These are phyloP conservation scores for Gymnogyps californianus DNA, from an alignment of 2,113 vertebrate species.

Conservation along the genomic window DNA sequence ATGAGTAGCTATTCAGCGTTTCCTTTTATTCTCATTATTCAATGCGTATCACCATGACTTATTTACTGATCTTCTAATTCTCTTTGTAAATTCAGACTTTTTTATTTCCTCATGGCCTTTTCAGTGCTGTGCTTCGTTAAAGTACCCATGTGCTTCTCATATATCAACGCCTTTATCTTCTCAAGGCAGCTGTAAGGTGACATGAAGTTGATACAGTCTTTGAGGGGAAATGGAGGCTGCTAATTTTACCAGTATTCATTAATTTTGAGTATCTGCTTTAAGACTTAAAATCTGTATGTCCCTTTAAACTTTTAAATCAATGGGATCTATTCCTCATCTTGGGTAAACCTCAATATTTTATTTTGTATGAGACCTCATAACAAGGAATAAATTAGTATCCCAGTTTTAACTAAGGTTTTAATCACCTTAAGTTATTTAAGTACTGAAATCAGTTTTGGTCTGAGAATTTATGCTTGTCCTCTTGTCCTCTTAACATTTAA, in stretches of 20 bases:
- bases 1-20: constrained; percentile 17
- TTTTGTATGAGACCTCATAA: neutral
- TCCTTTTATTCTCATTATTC: constrained; percentile 46
- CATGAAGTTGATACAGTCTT: neutral
- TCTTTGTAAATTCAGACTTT: constrained; percentile 24
- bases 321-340: neutral
- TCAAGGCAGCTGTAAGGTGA: neutral
- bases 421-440: neutral
- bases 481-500: neutral
- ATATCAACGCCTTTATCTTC: neutral
- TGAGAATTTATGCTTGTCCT: neutral
- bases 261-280: neutral
- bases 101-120: neutral
- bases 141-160: neutral
- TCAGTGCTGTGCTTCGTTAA: neutral
- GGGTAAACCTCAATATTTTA: neutral
- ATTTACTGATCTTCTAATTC: constrained; percentile 58
- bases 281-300: neutral
- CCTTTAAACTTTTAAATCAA: neutral
- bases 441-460: neutral
- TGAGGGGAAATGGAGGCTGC: neutral
- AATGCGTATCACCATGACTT: neutral
- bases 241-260: neutral
- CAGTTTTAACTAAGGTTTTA: neutral
- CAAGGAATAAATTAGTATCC: neutral